Evolutionary conservation across 1,140 invertebrate species (phyloP).

Genomic region (Heliconius nattereri): DNA sequence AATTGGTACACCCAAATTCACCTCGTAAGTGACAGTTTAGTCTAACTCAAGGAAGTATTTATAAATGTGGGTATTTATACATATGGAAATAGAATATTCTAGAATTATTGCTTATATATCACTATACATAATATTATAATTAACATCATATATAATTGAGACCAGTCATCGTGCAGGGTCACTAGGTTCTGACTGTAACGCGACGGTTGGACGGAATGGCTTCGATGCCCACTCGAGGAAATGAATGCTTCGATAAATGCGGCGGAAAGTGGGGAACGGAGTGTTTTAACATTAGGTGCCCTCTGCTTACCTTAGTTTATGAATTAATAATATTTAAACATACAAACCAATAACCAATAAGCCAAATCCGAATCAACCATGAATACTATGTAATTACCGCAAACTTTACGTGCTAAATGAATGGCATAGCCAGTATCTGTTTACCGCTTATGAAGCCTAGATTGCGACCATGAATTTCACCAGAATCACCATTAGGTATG

Average conservation of each 20-base stretch:
- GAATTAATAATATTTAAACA: background rate
- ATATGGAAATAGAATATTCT: background rate
- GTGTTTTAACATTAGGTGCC: too few species aligned
- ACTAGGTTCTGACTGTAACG: too few species aligned
- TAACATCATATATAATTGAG: background rate
- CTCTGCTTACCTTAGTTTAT: too few species aligned
- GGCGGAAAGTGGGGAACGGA: too few species aligned
- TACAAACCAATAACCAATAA: background rate
- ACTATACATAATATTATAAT: background rate
- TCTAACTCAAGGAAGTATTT: background rate
- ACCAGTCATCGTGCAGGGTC: too few species aligned
- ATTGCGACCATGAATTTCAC: constrained; percentile 55
- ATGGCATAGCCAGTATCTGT: constrained; percentile 46
- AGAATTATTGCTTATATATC: too few species aligned
- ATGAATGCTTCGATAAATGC: too few species aligned
- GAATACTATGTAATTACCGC: constrained; percentile 31
- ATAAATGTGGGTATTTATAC: background rate
- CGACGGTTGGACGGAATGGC: too few species aligned
- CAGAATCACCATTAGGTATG: constrained; percentile 55
- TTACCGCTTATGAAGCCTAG: constrained; percentile 47
- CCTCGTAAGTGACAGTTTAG: constrained; percentile 1
- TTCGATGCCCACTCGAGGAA: too few species aligned
- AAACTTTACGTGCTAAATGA: constrained; percentile 39
- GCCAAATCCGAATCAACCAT: background rate
- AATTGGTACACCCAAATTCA: background rate